Base-by-base conservation (phyloP, 1,140 invertebrate species). In the Drosophila punjabiensis region DNA sequence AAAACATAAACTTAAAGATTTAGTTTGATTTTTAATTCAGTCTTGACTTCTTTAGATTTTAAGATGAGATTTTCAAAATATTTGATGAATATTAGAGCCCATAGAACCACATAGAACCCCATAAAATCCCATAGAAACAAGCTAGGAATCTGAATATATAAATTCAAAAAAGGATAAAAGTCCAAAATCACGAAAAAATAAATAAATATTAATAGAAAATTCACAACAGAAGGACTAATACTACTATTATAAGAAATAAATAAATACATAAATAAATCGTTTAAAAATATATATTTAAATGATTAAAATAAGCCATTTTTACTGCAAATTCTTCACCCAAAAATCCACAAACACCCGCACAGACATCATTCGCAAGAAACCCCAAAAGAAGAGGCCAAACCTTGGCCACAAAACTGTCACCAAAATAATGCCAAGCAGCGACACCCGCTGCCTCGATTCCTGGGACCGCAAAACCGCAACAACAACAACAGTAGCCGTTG, bases 401-500 rank as follows among this genome's bases (percentile, higher is more conserved):
- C 52, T 32, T 53, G 30, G 52, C 55, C 65, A 47, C 48, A 80
- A 84, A 80, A 84, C 76, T 84, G 76, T 82, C 83, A 77, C 76
- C 82, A 76, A 85, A 56, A 85, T 85, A 81, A 79, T 81, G 64
- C 48, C 69, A 59, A 66, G 32, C 78, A 66, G 68, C 61, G 7
- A 35, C 65, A 68, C 28, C 66, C 56, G 20, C 18, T 24, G 16
- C 24, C 68, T 41, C 68, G 16, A 62, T 75, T 74, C 47, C 71
- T 52, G 76, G 39, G 65, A 69, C 33, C 62, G 65, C 14, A 59
- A 58, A 58, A 39, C 55, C 55, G 39, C 64, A 47, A 70, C 69
- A 65, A 80, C 77, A 85, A 77, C 69, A 65, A 80, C 77, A 85
- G 82, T 81, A 84, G 81, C 81, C 47, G 43, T 16, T 20, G 56